These are phyloP conservation scores for Tretioscincus oriximinensis DNA, from an alignment of 2,113 vertebrate genomes.

Conservation along the genomic window DNA sequence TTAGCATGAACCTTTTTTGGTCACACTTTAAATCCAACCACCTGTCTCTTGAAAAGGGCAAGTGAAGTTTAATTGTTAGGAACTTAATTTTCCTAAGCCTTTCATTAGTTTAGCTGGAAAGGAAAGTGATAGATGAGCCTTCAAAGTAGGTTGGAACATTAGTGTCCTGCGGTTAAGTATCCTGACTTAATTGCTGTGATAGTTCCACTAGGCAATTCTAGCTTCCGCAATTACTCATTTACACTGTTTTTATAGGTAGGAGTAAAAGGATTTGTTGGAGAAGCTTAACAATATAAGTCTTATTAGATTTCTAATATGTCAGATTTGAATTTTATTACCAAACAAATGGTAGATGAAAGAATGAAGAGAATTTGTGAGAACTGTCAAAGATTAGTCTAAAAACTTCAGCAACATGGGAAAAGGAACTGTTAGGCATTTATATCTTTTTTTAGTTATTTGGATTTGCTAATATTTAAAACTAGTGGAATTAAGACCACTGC, in stretches of 20 bases:
- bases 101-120: slow-evolving; percentile 44
- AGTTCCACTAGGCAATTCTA: background rate
- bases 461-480: no score
- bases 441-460: no score
- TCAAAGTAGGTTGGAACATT: accelerated
- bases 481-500: no score
- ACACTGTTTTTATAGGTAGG: slow-evolving; percentile 46
- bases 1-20: slow-evolving; percentile 21
- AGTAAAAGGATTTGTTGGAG: slow-evolving; percentile 8
- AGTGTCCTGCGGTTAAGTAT: slow-evolving; percentile 36
- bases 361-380: background rate
- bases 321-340: background rate
- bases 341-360: background rate
- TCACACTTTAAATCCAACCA: slow-evolving; percentile 3
- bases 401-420: no score
- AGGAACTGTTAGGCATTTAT: no score
- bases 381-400: background rate
- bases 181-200: slow-evolving; percentile 47
- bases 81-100: slow-evolving; percentile 54
- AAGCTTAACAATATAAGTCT: slow-evolving; percentile 6
- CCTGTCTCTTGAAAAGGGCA: background rate
- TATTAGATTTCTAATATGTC: background rate
- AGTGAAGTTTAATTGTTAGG: slow-evolving; percentile 35
- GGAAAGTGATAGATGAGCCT: slow-evolving; percentile 43
- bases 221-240: slow-evolving; percentile 17